phyloP scores from a whole-genome alignment of 2,888 invertebrate genomes.

The Dynastes grantii region DNA sequence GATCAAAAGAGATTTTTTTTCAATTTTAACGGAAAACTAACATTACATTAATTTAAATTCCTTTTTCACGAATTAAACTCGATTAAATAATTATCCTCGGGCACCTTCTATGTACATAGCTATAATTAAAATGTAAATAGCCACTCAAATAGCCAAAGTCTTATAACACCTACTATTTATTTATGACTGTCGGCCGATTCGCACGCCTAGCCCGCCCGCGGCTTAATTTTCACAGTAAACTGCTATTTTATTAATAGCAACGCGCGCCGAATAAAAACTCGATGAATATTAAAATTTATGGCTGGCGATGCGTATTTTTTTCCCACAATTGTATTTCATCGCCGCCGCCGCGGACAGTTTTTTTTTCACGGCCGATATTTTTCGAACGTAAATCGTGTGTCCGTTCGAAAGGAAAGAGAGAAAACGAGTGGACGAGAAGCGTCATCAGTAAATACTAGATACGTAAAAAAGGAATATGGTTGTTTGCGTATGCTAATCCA shows the following conservation, averaged over 20 bases:
- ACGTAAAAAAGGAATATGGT: not conserved
- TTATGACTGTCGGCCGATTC: not conserved
- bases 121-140: constrained; percentile 28
- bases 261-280: constrained; percentile 31
- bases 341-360: not conserved
- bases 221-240: constrained; percentile 41
- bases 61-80: not conserved
- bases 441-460: constrained; percentile 37
- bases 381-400: constrained; percentile 13
- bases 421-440: not conserved
- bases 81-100: not conserved
- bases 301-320: constrained; percentile 27
- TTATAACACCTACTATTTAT: constrained; percentile 1
- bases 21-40: too few species aligned
- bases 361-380: constrained; percentile 10
- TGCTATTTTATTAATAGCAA: constrained; percentile 40
- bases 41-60: not conserved
- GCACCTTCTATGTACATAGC: not conserved
- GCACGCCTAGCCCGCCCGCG: not conserved
- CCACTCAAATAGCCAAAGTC: not conserved
- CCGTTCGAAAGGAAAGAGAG: not conserved
- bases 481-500: constrained; percentile 31
- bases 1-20: too few species aligned
- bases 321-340: constrained; percentile 30
- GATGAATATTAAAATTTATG: constrained; percentile 46